Evolutionary conservation across 2,888 invertebrate species (phyloP).

Genomic region (Chesias legatella): DNA sequence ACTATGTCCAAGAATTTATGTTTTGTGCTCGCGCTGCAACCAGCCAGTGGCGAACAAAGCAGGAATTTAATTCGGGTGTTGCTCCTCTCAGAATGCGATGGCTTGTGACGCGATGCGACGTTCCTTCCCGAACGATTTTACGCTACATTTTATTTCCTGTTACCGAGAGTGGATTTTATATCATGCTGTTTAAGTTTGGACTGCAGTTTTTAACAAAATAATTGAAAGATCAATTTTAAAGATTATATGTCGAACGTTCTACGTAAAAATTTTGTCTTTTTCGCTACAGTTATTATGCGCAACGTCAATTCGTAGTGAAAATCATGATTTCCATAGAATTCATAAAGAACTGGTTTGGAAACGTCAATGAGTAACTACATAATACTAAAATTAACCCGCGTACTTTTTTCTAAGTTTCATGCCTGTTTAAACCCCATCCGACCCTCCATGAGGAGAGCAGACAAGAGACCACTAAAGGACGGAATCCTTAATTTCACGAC

Average conservation of each 20-base stretch:
- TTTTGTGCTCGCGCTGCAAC: constrained; percentile 31
- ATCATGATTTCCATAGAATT: no score
- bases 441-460: no score
- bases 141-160: constrained; percentile 49
- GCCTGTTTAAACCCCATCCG: no score
- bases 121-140: constrained; percentile 49
- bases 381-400: no score
- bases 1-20: constrained; percentile 50
- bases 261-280: neutral
- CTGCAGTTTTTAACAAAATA: constrained; percentile 23
- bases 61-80: constrained; percentile 75
- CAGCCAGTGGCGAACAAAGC: constrained; percentile 45
- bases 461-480: no score
- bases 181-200: constrained; percentile 37
- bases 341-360: no score
- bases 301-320: no score
- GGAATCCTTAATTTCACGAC: no score
- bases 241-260: neutral
- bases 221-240: constrained; percentile 1
- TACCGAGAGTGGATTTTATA: constrained; percentile 47
- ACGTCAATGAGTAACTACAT: no score
- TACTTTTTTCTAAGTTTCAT: no score
- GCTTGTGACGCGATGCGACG: constrained; percentile 59
- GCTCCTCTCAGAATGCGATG: constrained; percentile 57
- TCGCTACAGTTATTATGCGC: no score